These are phyloP conservation scores for Ypsolopha sequella DNA, from an alignment of 2,888 invertebrate species.

Conservation along the genomic window DNA sequence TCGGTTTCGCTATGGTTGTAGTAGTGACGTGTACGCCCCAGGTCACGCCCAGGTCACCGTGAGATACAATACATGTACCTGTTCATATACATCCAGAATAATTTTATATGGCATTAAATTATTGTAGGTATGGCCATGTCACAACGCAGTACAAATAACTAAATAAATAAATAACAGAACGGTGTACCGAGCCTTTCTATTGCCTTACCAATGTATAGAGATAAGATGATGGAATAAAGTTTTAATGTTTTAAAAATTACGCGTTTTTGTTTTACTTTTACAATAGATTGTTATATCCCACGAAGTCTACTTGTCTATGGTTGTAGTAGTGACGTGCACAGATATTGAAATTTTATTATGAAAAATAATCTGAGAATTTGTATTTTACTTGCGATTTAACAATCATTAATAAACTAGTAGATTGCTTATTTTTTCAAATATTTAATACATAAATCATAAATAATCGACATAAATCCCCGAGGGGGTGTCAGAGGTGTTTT, in stretches of 20 bases:
- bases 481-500: no score
- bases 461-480: no score
- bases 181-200: constrained; percentile 18
- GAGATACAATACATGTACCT: no score
- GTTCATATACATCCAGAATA: no score
- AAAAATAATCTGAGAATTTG: neutral
- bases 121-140: neutral
- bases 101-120: neutral
- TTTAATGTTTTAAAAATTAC: constrained; percentile 21
- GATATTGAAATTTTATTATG: constrained; percentile 6
- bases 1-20: no score
- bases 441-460: no score
- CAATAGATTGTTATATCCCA: constrained; percentile 1
- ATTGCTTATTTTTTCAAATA: no score
- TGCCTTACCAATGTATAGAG: constrained; percentile 26
- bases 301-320: constrained; percentile 9
- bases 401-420: neutral
- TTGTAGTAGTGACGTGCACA: no score
- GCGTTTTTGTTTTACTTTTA: constrained; percentile 11
- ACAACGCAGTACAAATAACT: neutral
- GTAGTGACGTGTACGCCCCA: no score
- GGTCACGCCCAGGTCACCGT: no score
- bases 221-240: constrained; percentile 19
- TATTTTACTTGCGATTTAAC: neutral
- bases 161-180: constrained; percentile 2